phyloP scores from a whole-genome alignment of 2,113 vertebrate genomes.

The Ochotona princeps region DNA sequence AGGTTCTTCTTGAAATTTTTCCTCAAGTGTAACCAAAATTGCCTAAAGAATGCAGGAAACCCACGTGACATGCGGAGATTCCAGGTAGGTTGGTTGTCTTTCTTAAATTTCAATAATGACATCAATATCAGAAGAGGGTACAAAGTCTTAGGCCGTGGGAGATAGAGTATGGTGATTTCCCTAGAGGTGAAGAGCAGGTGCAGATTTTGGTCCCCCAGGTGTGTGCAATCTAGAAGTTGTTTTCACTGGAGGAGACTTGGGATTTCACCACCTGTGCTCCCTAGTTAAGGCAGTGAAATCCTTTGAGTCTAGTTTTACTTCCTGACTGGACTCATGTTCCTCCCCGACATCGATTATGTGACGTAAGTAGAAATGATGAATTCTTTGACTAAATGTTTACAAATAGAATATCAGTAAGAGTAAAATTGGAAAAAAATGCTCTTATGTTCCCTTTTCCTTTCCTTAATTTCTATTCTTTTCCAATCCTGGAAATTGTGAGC shows the following conservation, averaged over 20 bases:
- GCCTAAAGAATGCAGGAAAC: constrained; percentile 99
- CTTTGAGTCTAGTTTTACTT: background rate
- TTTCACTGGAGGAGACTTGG: constrained; percentile 16
- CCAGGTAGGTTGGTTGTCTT: constrained; percentile 89
- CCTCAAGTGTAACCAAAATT: constrained; percentile 99
- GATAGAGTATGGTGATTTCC: background rate
- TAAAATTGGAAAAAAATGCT: background rate
- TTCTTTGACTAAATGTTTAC: background rate
- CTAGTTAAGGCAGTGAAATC: background rate
- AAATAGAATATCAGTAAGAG: background rate
- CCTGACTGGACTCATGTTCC: background rate
- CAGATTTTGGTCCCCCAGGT: constrained; percentile 1
- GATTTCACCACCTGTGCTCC: constrained; percentile 7
- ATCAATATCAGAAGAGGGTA: background rate
- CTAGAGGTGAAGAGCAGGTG: constrained; percentile 57
- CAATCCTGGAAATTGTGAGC: background rate
- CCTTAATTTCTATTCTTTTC: background rate
- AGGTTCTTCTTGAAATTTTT: constrained; percentile 99
- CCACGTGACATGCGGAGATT: constrained; percentile 99
- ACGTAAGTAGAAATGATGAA: background rate
- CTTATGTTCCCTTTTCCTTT: too few relatives aligned
- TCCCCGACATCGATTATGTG: background rate
- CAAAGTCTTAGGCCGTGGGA: background rate
- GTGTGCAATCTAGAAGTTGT: background rate
- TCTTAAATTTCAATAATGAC: constrained; percentile 6